These are phyloP conservation scores for Luffia ferchaultella DNA, from an alignment of 2,888 invertebrate genomes.

Conservation along the genomic window DNA sequence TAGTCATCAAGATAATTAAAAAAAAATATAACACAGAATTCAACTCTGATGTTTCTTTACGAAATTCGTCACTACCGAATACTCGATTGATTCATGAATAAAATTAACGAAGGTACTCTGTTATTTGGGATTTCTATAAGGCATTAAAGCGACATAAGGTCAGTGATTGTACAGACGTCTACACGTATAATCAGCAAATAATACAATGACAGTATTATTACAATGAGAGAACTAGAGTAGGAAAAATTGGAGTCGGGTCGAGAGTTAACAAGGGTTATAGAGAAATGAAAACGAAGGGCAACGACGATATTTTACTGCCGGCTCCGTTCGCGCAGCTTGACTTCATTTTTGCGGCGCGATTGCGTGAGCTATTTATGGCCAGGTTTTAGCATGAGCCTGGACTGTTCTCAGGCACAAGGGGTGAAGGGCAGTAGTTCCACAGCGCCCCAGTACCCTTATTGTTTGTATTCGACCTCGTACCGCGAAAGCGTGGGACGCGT, in stretches of 20 bases:
- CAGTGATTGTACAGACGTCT: neutral
- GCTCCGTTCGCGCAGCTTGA: slow-evolving; percentile 53
- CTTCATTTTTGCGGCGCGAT: slow-evolving; percentile 59
- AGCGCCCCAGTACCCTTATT: no score
- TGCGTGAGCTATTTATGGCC: slow-evolving; percentile 51
- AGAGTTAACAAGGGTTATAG: neutral
- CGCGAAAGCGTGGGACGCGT: slow-evolving; percentile 57
- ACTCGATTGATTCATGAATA: no score
- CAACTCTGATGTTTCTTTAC: no score
- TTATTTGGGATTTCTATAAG: no score
- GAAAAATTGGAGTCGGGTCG: neutral
- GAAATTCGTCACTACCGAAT: no score
- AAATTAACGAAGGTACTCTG: no score
- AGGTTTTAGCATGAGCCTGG: slow-evolving; percentile 52
- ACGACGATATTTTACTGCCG: slow-evolving; percentile 36
- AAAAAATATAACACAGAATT: slow-evolving; percentile 2
- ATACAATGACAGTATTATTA: neutral
- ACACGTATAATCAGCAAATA: neutral
- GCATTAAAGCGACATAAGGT: no score
- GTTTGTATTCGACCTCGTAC: no score
- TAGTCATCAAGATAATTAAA: neutral
- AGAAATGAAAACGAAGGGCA: neutral
- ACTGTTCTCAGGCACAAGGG: no score
- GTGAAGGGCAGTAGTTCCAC: no score
- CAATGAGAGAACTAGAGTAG: neutral